A percentile compares a stretch with the other conserved stretches of the same genome.
Evolutionary conservation across 2,113 vertebrate species (phyloP).

Genomic region (Toxotes chatareus): DNA sequence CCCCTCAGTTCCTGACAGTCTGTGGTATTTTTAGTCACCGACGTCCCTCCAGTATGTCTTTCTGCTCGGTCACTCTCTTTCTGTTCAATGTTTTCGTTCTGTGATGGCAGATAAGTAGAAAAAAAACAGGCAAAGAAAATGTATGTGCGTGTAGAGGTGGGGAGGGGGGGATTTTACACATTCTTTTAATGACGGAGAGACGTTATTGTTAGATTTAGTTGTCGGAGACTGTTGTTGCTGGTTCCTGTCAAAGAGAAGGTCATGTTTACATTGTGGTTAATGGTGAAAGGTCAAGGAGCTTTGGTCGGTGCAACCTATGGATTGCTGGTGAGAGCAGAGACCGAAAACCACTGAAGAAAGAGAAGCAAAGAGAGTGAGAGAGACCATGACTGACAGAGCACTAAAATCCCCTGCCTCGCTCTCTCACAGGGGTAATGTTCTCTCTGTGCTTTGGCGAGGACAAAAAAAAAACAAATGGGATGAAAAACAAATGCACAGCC

Average conservation of each 20-base stretch:
- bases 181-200: constrained; percentile 64
- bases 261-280: constrained; percentile 76
- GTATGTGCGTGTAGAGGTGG: constrained; percentile 32
- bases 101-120: constrained; percentile 56
- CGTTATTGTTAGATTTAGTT: constrained; percentile 75
- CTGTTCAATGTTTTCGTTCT: constrained; percentile 75
- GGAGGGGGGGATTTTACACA: constrained; percentile 39
- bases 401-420: constrained; percentile 1
- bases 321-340: constrained; percentile 77
- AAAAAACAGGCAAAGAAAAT: constrained; percentile 38
- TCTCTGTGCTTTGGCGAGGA: constrained; percentile 13
- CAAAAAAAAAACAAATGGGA: constrained; percentile 23
- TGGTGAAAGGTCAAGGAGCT: constrained; percentile 67
- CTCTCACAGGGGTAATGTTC: constrained; percentile 21
- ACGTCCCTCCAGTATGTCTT: constrained; percentile 56
- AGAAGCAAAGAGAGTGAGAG: constrained; percentile 22
- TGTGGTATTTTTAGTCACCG: constrained; percentile 68
- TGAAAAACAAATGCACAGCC: constrained; percentile 41
- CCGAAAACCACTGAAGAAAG: constrained; percentile 40
- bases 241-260: constrained; percentile 74
- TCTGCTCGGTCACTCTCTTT: constrained; percentile 64
- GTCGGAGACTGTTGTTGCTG: constrained; percentile 65
- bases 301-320: constrained; percentile 85
- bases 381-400: constrained; percentile 43
- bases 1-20: constrained; percentile 61